Conservation (phyloP, 2,113 vertebrate species). For the Tursiops truncatus region DNA sequence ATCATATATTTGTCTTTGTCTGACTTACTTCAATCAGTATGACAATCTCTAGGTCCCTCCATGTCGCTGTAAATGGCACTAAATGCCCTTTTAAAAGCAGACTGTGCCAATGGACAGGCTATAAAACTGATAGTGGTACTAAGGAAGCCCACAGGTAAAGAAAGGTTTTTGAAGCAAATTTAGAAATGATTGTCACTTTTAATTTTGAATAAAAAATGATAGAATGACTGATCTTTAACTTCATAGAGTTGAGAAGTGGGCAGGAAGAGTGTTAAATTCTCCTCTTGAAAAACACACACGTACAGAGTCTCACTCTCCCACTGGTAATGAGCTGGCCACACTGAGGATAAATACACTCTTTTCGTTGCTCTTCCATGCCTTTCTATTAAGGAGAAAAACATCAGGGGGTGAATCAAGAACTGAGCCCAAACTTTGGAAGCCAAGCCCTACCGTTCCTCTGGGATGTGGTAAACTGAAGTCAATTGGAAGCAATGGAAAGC, state of each 20-base stretch:
- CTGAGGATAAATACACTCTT: neutral
- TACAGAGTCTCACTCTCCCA: neutral
- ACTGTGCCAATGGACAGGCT: neutral
- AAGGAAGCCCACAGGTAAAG: neutral
- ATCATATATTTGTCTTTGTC: neutral
- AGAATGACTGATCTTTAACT: neutral
- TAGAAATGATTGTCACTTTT: neutral
- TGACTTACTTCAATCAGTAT: neutral
- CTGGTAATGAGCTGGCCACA: neutral
- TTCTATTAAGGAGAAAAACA: neutral
- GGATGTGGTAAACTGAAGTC: neutral
- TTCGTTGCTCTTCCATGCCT: neutral
- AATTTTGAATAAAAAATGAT: constrained; percentile 5
- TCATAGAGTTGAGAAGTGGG: neutral
- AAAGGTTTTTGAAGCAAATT: neutral
- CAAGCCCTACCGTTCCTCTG: neutral
- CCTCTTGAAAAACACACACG: neutral
- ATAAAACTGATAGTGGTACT: neutral
- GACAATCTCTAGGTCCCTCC: neutral
- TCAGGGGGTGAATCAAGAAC: neutral
- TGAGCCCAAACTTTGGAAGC: neutral
- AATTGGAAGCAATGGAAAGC: neutral
- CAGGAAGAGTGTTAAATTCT: neutral
- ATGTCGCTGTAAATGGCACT: neutral
- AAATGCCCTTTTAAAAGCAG: neutral